Percentiles rank a stretch among this genome's conserved stretches.
These are phyloP conservation scores for Sternarchorhynchus goeldii DNA, from an alignment of 2,797 vertebrate species.

Conservation along the genomic window DNA sequence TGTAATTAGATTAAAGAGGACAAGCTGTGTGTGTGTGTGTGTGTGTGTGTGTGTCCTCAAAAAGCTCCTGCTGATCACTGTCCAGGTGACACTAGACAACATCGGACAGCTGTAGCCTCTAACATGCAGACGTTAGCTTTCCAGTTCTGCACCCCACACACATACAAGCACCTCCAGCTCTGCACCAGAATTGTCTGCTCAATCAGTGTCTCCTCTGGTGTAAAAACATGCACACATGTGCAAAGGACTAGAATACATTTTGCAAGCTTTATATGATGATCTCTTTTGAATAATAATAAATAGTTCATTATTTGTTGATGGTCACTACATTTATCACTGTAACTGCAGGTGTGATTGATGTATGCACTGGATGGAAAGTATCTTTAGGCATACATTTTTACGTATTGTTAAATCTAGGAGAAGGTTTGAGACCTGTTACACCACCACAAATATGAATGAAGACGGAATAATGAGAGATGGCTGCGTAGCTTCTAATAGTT, in stretches of 20 bases:
- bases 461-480: not conserved
- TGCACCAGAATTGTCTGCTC: not conserved
- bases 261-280: not conserved
- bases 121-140: not conserved
- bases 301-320: not conserved
- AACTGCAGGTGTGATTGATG: too few species aligned
- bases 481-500: not conserved
- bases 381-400: too few species aligned
- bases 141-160: not conserved
- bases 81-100: not conserved
- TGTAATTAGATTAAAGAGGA: slow-evolving; percentile 71
- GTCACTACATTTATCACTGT: too few species aligned
- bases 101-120: not conserved
- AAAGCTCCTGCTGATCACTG: not conserved
- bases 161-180: not conserved
- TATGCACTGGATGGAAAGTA: too few species aligned
- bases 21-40: slow-evolving; percentile 37
- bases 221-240: not conserved
- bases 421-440: too few species aligned
- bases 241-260: not conserved
- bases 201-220: not conserved
- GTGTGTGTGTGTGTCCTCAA: not conserved
- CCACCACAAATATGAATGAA: not conserved
- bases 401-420: too few species aligned
- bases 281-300: not conserved